Evolutionary conservation across 92 coral and sea anemone species (phyloP), one percentile per base, ranked within the genome.

Genomic region (Actinostola sp.): DNA sequence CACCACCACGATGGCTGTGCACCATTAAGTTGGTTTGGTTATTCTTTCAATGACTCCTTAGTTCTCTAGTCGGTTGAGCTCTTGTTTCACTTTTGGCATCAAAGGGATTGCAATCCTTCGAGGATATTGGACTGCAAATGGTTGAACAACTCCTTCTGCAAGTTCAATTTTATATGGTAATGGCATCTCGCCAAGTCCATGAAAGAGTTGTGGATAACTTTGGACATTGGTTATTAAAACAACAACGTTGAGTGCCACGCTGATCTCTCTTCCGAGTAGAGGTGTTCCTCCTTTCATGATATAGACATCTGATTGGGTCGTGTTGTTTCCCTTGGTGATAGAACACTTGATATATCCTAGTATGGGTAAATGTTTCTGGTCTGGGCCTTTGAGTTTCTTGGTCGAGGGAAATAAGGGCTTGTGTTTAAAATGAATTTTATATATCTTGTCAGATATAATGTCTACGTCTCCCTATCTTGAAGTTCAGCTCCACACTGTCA

Each of bases 141-240:
- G 82, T 49, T 65, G 75, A 33, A 57, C 78, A 30, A n/a, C n/a
- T 26, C 42, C 70, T 24, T 73, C 74, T 65, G 34, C 36, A 24
- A 69, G 74, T 46, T 71, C 73, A 28, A 82, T 82, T 34, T 77
- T 65, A 48, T 73, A 67, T 74, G 66, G 70, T 2, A 69, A 50
- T 61, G 76, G 61, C 39, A 74, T 73, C 53, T 74, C 68, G 66
- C 82, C 84, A 7, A 82, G 69, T 52, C 84, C 80, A 24, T 48
- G 28, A 58, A 86, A 86, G 29, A 82, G 76, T 42, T 44, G 59
- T 26, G 85, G 91, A 75, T 81, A 76, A 23, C 48, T 38, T 41
- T 86, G 59, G 15, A 76, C 48, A 49, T 69, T 61, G 44, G 28
- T 69, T 15, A 50, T 46, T 41, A 69, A 28, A 19, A 42, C 41